Evolutionary conservation across 2,797 vertebrate species (phyloP), one percentile per base, ranked within the genome.

Genomic region (Dryobates pubescens): DNA sequence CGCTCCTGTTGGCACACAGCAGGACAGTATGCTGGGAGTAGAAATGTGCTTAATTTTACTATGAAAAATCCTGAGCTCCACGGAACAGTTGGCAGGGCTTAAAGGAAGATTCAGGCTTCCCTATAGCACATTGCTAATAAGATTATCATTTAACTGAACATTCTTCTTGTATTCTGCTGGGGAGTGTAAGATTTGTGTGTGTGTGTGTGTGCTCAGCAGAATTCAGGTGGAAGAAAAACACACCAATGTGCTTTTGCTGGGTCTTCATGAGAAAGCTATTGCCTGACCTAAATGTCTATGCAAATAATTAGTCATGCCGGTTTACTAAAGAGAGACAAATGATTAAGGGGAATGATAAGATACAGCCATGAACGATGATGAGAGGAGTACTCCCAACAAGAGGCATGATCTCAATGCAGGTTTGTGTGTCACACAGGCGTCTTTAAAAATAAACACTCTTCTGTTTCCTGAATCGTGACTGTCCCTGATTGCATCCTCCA

Each of bases 31-130:
- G 73, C 47, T 70, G 51, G 12, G 43, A 90, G 56, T 70, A 58
- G 47, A 61, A 94, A 94, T 10, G 3, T 81, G 30, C 23, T 90
- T 91, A 74, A 94, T 95, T 90, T 74, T 89, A 94, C 89, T 94
- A 93, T 12, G 69, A 74, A 82, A 87, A 88, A 94, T 58, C 76
- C 68, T 26, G 70, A 86, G 86, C 82, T 78, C 75, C 49, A 74
- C 6, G 0, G n/a, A 96, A 88, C 38, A 70, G 57, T 89, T 95
- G 87, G 76, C 73, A 85, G 73, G 80, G 88, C 76, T 95, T 91
- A 93, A 85, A 90, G 68, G 70, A 78, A 94, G 90, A 89, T 71
- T 94, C 72, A 88, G 77, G 56, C 85, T 94, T 88, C 74, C 65
- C 69, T 82, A 68, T 23, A 85, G 90, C 90, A 88, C 49, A 29